Evolutionary conservation across 2,797 vertebrate species (phyloP).

Genomic region (Sciurus carolinensis): DNA sequence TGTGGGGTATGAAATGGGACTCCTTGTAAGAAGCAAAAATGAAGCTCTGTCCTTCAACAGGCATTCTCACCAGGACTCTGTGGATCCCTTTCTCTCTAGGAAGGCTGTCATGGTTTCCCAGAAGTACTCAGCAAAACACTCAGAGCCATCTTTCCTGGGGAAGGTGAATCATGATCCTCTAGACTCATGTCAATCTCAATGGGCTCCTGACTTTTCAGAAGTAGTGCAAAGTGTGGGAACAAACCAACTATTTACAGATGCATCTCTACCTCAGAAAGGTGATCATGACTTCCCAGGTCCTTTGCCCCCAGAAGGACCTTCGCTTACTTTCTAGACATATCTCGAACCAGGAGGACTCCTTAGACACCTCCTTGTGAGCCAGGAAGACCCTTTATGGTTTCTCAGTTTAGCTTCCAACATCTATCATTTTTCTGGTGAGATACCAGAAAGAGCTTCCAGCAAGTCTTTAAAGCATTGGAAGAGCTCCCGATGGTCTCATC

Average conservation of each 20-base stretch:
- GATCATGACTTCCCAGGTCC: not conserved
- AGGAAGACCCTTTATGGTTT: rapidly evolving
- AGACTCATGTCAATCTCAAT: not conserved
- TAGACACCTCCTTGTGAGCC: rapidly evolving
- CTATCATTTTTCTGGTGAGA: not conserved
- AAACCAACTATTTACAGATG: rapidly evolving
- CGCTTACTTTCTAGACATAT: constrained; percentile 81
- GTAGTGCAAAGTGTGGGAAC: rapidly evolving
- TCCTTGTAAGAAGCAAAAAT: not conserved
- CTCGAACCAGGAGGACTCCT: constrained; percentile 32
- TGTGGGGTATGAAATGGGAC: too few species aligned
- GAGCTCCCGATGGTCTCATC: not conserved
- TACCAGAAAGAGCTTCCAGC: rapidly evolving
- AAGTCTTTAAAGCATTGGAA: rapidly evolving
- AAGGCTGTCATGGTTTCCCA: not conserved
- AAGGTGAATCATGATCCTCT: not conserved
- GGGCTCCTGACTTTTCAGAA: not conserved
- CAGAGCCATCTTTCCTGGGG: not conserved
- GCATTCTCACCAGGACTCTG: not conserved
- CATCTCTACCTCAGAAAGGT: rapidly evolving
- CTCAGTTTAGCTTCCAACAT: rapidly evolving
- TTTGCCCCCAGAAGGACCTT: rapidly evolving
- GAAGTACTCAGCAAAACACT: not conserved
- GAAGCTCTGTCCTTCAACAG: not conserved
- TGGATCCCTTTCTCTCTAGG: not conserved